These are phyloP conservation scores for Corythoichthys haematopterus DNA, from an alignment of 2,113 vertebrate genomes.

Conservation along the genomic window DNA sequence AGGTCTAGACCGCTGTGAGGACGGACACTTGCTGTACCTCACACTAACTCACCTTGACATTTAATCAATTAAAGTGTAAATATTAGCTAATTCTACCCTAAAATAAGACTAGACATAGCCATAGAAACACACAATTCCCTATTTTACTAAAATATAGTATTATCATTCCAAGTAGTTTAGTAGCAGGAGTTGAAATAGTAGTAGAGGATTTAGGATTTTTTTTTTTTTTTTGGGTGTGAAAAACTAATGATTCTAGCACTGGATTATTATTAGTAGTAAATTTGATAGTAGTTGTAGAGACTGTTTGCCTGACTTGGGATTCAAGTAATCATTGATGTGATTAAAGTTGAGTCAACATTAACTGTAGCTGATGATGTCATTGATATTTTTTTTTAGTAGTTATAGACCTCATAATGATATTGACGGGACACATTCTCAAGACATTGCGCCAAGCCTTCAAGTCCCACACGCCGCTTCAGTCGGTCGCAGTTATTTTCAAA, in stretches of 20 bases:
- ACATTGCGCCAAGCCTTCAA: no score
- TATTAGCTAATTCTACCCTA: not conserved
- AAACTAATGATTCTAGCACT: not conserved
- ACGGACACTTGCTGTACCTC: constrained; percentile 36
- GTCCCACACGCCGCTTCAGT: no score
- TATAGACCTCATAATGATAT: no score
- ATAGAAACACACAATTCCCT: not conserved
- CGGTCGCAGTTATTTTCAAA: no score
- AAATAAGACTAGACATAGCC: not conserved
- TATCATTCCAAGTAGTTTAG: not conserved
- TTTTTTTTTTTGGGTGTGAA: no score
- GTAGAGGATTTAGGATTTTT: no score
- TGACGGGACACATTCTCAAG: no score
- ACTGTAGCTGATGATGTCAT: no score
- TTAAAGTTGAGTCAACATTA: no score
- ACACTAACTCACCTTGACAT: constrained; percentile 6
- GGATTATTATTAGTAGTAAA: not conserved
- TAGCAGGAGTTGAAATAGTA: not conserved
- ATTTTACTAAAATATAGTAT: not conserved
- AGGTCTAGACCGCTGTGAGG: constrained; percentile 38
- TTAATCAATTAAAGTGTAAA: not conserved
- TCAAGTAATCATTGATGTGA: no score
- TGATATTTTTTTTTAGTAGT: no score
- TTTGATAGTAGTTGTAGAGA: not conserved
- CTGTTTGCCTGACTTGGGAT: not conserved